phyloP scores from a whole-genome alignment of 2,797 vertebrate genomes.

The Gila robusta region DNA sequence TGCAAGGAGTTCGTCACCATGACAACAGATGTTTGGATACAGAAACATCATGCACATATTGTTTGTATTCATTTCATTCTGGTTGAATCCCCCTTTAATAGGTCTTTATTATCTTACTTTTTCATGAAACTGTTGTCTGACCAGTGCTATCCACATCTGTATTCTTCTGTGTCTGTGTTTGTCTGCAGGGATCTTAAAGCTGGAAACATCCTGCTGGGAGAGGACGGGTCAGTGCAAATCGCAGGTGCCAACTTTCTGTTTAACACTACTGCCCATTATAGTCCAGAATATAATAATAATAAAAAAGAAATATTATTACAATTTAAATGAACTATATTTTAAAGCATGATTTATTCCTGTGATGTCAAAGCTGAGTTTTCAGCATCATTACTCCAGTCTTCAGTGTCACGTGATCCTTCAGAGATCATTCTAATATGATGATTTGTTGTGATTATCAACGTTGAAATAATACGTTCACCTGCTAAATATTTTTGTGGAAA shows the following conservation, averaged over 20 bases:
- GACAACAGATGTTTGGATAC: not conserved
- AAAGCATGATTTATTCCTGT: not conserved
- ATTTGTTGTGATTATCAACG: not conserved
- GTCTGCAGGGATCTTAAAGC: slow-evolving; percentile 93
- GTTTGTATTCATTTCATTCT: not conserved
- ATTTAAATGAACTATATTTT: not conserved
- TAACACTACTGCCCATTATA: not conserved
- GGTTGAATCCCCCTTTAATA: not conserved
- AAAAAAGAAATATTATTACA: not conserved
- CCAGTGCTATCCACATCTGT: not conserved
- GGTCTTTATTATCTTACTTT: not conserved
- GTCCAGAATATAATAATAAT: not conserved
- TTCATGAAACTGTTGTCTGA: not conserved
- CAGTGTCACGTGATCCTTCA: not conserved
- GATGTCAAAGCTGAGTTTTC: not conserved
- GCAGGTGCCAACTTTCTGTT: slow-evolving; percentile 84
- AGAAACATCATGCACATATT: not conserved
- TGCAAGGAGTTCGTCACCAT: not conserved
- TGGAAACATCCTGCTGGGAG: slow-evolving; percentile 97
- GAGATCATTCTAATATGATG: not conserved
- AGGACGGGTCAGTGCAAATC: slow-evolving; percentile 97
- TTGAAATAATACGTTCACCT: not conserved
- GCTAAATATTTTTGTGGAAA: not conserved
- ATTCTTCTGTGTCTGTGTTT: slow-evolving; percentile 40
- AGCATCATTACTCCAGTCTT: not conserved